Base-by-base conservation (phyloP, 2,113 vertebrate genomes). In the Caranx ignobilis region DNA sequence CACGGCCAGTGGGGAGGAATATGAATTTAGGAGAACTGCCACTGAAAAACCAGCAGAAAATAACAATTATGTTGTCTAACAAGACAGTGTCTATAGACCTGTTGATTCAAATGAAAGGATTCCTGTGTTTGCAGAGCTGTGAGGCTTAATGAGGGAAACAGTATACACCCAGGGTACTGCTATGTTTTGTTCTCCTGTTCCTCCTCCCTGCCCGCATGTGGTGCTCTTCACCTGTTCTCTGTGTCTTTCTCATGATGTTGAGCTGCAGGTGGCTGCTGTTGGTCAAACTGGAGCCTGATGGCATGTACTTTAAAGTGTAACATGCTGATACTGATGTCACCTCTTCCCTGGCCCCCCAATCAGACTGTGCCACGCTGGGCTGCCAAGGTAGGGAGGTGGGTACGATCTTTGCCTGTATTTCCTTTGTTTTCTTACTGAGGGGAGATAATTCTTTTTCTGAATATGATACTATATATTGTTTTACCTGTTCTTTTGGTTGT, bases 61-160 rank as follows among this genome's bases (percentile, higher is more conserved):
- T 5, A 67, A 62, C 31, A 26, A 35, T 59, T 50, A 52, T 70
- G 39, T 2, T 34, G 10, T 59, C 54, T 67, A 59, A 34, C 48
- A 16, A 26, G 6, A 56, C 19, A 77, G 13, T 1, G 2, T 2
- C 59, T 37, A 47, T 45, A 54, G 37, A 56, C n/a, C 16, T 59
- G 57, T 34, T 56, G 7, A 61, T 59, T 61, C 54, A 45, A 64
- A 31, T 52, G 10, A 39, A 77, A 71, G 35, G 32, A 60, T 77
- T 31, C 1, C 26, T 56, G 37, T 79, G 15, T 79, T 64, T 56
- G 71, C 48, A 47, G 2, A 59, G 18, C 31, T 57, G 11, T 7
- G 18, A 35, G 57, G 61, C 60, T 72, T 76, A n/a, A 68, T 52
- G n/a, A 43, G 54, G 57, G 48, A 72, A 74, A 76, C 19, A 71